These are phyloP conservation scores for Onychorhynchus coronatus DNA, from an alignment of 2,113 vertebrate species.

Conservation along the genomic window DNA sequence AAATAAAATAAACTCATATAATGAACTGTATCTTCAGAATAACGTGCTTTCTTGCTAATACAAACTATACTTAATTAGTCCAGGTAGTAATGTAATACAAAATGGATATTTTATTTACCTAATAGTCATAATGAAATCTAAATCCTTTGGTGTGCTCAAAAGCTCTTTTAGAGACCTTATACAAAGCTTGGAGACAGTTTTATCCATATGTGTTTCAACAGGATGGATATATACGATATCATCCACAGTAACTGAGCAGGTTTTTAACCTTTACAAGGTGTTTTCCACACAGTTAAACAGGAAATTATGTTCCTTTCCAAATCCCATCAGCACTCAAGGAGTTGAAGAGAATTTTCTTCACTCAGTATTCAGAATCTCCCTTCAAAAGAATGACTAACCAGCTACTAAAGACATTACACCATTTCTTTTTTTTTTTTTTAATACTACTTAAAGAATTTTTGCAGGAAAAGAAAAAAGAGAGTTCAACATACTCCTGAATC, in stretches of 20 bases:
- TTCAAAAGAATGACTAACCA: background rate
- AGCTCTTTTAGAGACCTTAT: background rate
- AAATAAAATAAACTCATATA: background rate
- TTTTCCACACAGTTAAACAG: background rate
- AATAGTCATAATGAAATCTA: background rate
- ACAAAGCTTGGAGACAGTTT: background rate
- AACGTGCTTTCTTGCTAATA: background rate
- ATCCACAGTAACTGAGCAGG: background rate
- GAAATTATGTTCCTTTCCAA: background rate
- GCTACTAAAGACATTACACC: background rate
- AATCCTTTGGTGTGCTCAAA: background rate
- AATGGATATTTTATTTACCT: background rate
- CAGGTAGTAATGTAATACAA: background rate
- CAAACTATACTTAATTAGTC: background rate
- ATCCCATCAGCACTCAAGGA: background rate
- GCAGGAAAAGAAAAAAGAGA: background rate
- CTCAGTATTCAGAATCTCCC: background rate
- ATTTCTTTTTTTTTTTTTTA: background rate
- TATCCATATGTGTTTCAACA: background rate
- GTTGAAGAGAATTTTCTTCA: background rate
- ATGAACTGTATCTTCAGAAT: background rate
- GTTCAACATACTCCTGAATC: background rate
- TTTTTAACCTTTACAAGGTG: background rate
- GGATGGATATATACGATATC: background rate
- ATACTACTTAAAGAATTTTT: background rate